These are phyloP conservation scores for Andrena trimmerana DNA, from an alignment of 2,888 invertebrate genomes.

Conservation along the genomic window DNA sequence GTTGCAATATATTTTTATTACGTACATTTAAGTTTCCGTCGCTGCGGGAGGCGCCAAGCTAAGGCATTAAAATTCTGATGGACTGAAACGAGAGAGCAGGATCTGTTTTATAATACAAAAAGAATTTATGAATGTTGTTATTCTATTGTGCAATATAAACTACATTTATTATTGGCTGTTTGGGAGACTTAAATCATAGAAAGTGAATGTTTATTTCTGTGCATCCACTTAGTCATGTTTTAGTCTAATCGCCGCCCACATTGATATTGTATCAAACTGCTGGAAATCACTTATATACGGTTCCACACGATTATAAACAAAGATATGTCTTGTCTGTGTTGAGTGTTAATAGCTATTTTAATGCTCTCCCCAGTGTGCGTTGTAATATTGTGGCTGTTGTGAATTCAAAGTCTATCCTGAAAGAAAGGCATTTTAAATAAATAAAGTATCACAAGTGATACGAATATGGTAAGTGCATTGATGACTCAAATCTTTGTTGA, in stretches of 20 bases:
- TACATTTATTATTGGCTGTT: constrained; percentile 25
- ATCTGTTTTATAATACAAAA: not conserved
- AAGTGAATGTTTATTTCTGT: constrained; percentile 54
- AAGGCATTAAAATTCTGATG: not conserved
- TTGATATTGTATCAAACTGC: constrained; percentile 54
- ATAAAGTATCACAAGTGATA: constrained; percentile 39
- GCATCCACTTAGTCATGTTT: constrained; percentile 38
- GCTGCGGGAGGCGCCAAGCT: not conserved
- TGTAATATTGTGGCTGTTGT: constrained; percentile 28
- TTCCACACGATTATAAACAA: constrained; percentile 44
- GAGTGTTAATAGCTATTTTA: constrained; percentile 19
- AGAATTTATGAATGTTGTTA: constrained; percentile 10
- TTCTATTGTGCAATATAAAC: constrained; percentile 10
- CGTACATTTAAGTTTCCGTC: not conserved
- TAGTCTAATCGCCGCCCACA: constrained; percentile 38
- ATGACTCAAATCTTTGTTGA: constrained; percentile 35
- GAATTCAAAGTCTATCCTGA: constrained; percentile 22
- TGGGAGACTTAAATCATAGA: constrained; percentile 36
- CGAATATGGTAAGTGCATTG: constrained; percentile 57
- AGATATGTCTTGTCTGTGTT: constrained; percentile 23
- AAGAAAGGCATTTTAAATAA: constrained; percentile 34
- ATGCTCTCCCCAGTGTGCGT: constrained; percentile 7
- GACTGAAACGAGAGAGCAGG: too few species aligned
- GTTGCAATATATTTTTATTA: constrained; percentile 3
- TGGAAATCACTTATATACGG: constrained; percentile 37